A percentile compares a stretch with the other conserved stretches of the same genome.
Conservation (phyloP, 2,888 invertebrate species). For the Nasonovia ribisnigri region DNA sequence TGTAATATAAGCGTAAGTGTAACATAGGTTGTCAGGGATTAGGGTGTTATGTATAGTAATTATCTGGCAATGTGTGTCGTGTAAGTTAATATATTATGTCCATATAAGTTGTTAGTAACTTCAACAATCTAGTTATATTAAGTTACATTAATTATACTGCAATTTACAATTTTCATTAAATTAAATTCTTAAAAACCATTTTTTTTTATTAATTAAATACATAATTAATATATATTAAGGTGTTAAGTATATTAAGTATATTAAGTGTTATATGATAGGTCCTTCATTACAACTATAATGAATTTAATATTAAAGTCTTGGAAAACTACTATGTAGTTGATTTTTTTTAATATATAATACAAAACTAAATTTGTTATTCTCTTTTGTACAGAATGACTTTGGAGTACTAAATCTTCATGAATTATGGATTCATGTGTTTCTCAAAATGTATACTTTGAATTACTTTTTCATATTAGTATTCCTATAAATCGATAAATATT, state of each 20-base stretch:
- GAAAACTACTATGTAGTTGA: background rate
- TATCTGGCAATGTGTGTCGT: background rate
- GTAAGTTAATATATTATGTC: background rate
- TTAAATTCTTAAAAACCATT: background rate
- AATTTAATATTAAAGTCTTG: background rate
- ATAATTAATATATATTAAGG: background rate
- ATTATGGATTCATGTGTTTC: constrained; percentile 11
- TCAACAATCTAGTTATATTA: background rate
- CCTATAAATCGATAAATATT: constrained; percentile 24
- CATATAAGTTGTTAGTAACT: background rate
- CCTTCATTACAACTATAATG: background rate
- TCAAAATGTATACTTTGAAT: constrained; percentile 14
- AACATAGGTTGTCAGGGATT: background rate
- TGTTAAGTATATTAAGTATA: background rate
- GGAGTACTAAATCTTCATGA: constrained; percentile 28
- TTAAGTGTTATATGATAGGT: background rate
- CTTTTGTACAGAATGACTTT: constrained; percentile 8
- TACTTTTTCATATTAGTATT: constrained; percentile 13
- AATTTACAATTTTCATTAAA: background rate
- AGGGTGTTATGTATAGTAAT: background rate
- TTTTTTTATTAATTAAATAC: background rate
- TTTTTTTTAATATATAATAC: background rate
- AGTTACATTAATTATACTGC: background rate
- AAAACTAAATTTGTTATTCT: constrained; percentile 19
- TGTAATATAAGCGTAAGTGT: background rate